phyloP scores from a whole-genome alignment of 2,888 invertebrate species.

The Deroplatys truncata region DNA sequence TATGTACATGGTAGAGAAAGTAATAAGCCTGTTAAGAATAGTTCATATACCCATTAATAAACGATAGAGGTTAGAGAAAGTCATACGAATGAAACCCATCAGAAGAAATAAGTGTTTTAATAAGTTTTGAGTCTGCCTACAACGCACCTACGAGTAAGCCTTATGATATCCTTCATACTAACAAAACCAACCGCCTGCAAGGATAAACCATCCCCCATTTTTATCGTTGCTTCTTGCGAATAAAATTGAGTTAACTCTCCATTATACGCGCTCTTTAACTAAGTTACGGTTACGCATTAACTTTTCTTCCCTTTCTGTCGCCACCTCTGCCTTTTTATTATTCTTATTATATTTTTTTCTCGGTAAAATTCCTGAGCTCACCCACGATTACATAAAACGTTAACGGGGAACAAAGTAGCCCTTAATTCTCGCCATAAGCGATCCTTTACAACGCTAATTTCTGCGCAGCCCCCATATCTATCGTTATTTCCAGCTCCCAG shows the following conservation, averaged over 20 bases:
- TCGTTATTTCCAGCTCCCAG: neutral
- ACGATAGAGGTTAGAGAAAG: too few species aligned
- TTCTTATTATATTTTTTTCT: conserved; percentile 18
- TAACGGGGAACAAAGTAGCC: conserved; percentile 21
- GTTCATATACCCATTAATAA: too few species aligned
- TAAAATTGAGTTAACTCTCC: conserved; percentile 27
- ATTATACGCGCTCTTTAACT: conserved; percentile 20
- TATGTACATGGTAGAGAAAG: too few species aligned
- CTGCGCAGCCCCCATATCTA: conserved; percentile 29
- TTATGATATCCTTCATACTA: conserved; percentile 7
- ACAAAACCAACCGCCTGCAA: neutral
- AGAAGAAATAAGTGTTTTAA: neutral
- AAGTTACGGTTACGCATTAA: conserved; percentile 2
- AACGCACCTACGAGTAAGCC: neutral
- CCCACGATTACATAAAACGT: conserved; percentile 17
- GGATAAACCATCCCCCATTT: neutral
- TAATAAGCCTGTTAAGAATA: too few species aligned
- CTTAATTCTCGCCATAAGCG: conserved; percentile 35
- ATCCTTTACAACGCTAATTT: conserved; percentile 36
- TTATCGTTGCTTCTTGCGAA: neutral
- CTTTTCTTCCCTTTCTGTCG: neutral
- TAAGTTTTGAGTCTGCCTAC: too few species aligned
- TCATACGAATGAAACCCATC: too few species aligned
- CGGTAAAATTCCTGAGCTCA: conserved; percentile 12
- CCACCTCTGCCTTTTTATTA: conserved; percentile 6